Base-by-base conservation (phyloP, 1,140 invertebrate species). In the Drosophila kohkoa region DNA sequence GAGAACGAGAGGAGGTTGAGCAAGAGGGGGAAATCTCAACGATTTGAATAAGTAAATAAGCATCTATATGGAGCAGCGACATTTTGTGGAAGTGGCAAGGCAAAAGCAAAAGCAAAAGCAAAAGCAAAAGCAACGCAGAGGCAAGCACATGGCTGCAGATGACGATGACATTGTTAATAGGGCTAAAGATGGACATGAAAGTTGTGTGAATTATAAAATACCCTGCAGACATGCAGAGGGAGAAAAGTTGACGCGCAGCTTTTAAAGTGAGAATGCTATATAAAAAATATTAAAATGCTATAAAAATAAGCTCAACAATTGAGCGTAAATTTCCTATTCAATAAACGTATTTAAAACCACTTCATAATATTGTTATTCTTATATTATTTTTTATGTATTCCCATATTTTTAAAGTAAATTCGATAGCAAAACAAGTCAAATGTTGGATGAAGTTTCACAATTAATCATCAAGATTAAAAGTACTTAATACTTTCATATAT, bases 41-140 rank as follows among this genome's bases (percentile, higher is more conserved):
- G 85, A 89, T 89, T 89, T 89, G 86, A 89, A 89, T 89, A 89
- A 89, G 85, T 89, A 90, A 89, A 89, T 89, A 87, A 87, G 75
- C 76, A 72, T 45, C 67, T 74, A 88, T 75, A 75, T 75, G 58
- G 46, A 64, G 52, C 63, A 60, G 25, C 48, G n/a, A 51, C 25
- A 49, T 49, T 48, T 62, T 48, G 45, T 20, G 54, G 54, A 38
- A 41, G 54, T 57, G 28, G 45, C 11, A 45, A n/a, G n/a, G 25
- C 41, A 45, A 32, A 45, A 32, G 16, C 13, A 11, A 15, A 15
- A 10, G 54, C 11, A 15, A 25, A 25, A 25, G 20, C 20, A 20
- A 20, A 20, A 20, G 16, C 16, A 25, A 25, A 25, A 25, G 20
- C 20, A 20, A 20, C 20, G 16, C 13, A 1, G 3, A 15, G 15